Percentiles rank a stretch among this genome's conserved stretches.
These are phyloP conservation scores for Rhabdophis nuchalis DNA, from an alignment of 2,797 vertebrate species.

Conservation along the genomic window DNA sequence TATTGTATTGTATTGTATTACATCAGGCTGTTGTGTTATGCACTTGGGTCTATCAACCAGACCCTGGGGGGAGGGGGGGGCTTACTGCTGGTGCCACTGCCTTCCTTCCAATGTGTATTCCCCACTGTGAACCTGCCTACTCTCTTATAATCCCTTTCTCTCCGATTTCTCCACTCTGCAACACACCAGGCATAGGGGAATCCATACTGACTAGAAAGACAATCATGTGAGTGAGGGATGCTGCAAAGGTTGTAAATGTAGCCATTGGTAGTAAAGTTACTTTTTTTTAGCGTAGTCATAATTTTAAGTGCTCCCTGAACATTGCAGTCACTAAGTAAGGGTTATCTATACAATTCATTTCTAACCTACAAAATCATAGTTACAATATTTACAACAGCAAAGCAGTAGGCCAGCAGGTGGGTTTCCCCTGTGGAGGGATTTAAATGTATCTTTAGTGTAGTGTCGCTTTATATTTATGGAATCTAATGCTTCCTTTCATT, in stretches of 20 bases:
- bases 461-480: constrained; percentile 34
- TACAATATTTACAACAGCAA: not conserved
- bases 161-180: not conserved
- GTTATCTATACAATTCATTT: not conserved
- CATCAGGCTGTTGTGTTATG: not conserved
- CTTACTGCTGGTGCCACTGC: not conserved
- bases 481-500: constrained; percentile 58
- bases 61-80: rapidly evolving
- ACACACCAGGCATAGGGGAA: not conserved
- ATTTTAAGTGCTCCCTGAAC: not conserved
- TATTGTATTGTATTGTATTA: not conserved
- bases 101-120: not conserved
- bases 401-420: not conserved
- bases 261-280: not conserved
- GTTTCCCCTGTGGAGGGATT: constrained; percentile 20
- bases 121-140: not conserved
- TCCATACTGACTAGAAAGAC: not conserved
- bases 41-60: not conserved
- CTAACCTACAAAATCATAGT: not conserved
- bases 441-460: constrained; percentile 24
- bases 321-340: not conserved
- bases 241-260: not conserved
- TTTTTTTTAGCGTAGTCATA: not conserved
- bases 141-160: not conserved
- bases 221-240: not conserved